Evolutionary conservation across 2,888 invertebrate species (phyloP), one percentile per base, ranked within the genome.

Genomic region (Sialis fuliginosa): DNA sequence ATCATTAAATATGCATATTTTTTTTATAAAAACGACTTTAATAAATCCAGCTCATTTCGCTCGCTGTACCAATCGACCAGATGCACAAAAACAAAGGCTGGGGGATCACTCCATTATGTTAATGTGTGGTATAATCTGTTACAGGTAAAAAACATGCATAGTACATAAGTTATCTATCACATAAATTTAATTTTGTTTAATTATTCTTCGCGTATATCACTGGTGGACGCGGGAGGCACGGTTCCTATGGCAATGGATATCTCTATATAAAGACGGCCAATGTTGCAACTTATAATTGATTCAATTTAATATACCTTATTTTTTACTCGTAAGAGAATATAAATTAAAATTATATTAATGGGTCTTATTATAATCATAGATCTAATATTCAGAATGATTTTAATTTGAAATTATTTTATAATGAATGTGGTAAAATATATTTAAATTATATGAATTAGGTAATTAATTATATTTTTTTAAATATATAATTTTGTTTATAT

Each of bases 171-270:
- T 42, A 42, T 42, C 42, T 10, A 32, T 31, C 42, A 42, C 45
- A 45, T 45, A 45, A 45, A 45, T 45, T 45, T 45, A 45, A 45
- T 45, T 45, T 45, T 34, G 13, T 37, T 45, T 45, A 45, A 45
- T 45, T 45, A 45, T 22, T 32, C 35, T 45, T 34, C 35, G 13
- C 34, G 37, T 45, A 45, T 45, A 45, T 45, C 45, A 45, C 45
- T 13, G 9, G 30, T 12, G 12, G 37, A 37, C 10, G 12, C 37
- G 22, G 8, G 6, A 13, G 10, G 12, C 6, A 39, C 13, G 39
- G 22, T n/a, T 39, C 12, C 39, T 13, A 39, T 22, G 22, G 22
- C 39, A 13, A 39, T 22, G 22, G 39, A 6, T 13, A 39, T 9
- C n/a, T 22, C 8, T 7, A 39, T 8, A 13, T 7, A 39, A 39